A percentile compares a stretch with the other conserved stretches of the same genome.
These are phyloP conservation scores for Carabus problematicus DNA, from an alignment of 2,888 invertebrate species.

Conservation along the genomic window DNA sequence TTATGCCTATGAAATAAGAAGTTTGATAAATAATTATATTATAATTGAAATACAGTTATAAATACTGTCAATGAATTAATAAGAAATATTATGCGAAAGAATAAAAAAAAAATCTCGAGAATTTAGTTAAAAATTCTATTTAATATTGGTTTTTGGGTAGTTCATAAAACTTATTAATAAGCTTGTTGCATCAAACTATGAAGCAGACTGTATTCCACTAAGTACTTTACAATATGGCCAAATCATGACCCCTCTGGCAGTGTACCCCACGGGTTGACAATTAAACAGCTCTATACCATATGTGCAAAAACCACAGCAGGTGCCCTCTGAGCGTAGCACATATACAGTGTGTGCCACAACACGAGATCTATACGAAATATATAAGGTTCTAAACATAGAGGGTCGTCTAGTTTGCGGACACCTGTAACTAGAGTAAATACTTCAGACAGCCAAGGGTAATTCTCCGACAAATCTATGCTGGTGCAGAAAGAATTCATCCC, in stretches of 20 bases:
- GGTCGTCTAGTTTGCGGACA: slow-evolving; percentile 13
- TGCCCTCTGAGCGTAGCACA: slow-evolving; percentile 22
- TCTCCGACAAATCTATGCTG: not conserved
- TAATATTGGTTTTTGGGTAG: no score
- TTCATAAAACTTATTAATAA: not conserved
- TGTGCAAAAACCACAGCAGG: slow-evolving; percentile 46
- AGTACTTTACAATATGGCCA: slow-evolving; percentile 56
- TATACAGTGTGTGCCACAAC: not conserved
- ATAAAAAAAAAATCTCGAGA: no score
- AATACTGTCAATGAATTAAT: no score
- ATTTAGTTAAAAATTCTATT: no score
- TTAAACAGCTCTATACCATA: slow-evolving; percentile 52
- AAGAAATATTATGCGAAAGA: no score
- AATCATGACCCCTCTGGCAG: slow-evolving; percentile 47
- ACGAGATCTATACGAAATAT: no score
- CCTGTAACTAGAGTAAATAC: slow-evolving; percentile 14
- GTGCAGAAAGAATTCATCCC: not conserved
- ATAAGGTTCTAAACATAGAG: not conserved
- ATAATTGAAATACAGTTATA: no score
- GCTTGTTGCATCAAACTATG: slow-evolving; percentile 7
- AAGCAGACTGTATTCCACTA: slow-evolving; percentile 46
- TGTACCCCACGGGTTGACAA: slow-evolving; percentile 46
- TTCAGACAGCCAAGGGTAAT: slow-evolving; percentile 12
- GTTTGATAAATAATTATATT: no score
- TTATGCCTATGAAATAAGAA: no score